Conservation (phyloP, 2,797 vertebrate genomes). For the Buceros bicornis region DNA sequence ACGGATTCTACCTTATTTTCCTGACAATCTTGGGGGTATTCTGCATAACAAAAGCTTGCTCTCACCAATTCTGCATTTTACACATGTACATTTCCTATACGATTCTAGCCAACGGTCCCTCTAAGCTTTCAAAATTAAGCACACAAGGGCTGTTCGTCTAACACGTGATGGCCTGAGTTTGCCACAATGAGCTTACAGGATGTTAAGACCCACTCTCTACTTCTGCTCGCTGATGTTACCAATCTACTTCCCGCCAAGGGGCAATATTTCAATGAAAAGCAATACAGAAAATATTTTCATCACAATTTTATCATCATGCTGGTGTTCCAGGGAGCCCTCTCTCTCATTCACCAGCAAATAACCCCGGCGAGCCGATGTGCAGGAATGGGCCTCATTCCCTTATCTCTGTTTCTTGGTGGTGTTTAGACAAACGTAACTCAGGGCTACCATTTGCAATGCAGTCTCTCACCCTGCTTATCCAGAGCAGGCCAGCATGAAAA, state of each 20-base stretch:
- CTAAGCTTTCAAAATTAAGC: slow-evolving; percentile 39
- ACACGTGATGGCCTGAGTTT: background rate
- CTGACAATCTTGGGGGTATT: background rate
- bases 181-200: background rate
- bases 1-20: background rate
- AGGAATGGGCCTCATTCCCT: background rate
- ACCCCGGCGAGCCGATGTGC: background rate
- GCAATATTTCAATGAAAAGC: slow-evolving; percentile 59
- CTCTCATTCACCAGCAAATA: slow-evolving; percentile 30
- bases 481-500: background rate
- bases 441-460: background rate
- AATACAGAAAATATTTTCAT: slow-evolving; percentile 49
- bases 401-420: background rate
- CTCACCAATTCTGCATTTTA: background rate
- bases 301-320: slow-evolving; percentile 10
- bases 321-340: background rate
- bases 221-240: slow-evolving; percentile 5
- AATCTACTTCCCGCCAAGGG: slow-evolving; percentile 36
- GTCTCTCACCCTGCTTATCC: background rate
- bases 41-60: background rate
- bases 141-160: background rate
- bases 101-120: background rate
- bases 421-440: slow-evolving; percentile 48
- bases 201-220: slow-evolving; percentile 19
- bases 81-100: background rate